Evolutionary conservation across 2,113 vertebrate species (phyloP).

Genomic region (Drymodes brunneopygia): DNA sequence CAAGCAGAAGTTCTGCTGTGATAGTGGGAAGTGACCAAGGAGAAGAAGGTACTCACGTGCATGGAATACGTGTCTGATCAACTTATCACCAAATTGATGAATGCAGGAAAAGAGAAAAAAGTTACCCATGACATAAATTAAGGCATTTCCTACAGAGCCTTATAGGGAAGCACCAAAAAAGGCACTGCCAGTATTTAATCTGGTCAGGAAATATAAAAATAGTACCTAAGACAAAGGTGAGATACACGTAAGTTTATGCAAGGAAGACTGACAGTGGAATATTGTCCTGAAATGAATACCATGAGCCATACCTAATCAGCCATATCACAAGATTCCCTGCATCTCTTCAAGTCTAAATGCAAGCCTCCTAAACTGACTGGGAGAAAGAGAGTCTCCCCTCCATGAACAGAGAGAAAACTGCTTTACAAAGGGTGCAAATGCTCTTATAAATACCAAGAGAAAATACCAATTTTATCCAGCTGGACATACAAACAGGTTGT

Average conservation of each 20-base stretch:
- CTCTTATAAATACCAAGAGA: background rate
- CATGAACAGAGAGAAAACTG: fast-evolving
- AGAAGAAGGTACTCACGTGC: background rate
- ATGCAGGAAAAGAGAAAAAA: background rate
- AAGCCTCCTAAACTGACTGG: background rate
- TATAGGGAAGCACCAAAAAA: background rate
- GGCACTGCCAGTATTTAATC: background rate
- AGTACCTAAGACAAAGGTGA: background rate
- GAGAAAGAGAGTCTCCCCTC: background rate
- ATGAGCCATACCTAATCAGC: background rate
- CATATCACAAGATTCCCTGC: background rate
- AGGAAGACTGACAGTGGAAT: background rate
- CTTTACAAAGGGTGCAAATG: background rate
- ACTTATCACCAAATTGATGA: background rate
- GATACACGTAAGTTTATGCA: background rate
- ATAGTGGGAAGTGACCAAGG: background rate
- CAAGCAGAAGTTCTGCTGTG: background rate
- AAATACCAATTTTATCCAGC: background rate
- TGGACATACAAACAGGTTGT: background rate
- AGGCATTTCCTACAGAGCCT: background rate
- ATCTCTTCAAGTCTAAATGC: background rate
- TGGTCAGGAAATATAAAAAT: background rate
- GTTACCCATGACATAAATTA: background rate
- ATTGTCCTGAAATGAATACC: background rate
- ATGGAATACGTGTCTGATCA: background rate